phyloP scores from a whole-genome alignment of 2,113 vertebrate genomes.

The Sinocyclocheilus maitianheensis region DNA sequence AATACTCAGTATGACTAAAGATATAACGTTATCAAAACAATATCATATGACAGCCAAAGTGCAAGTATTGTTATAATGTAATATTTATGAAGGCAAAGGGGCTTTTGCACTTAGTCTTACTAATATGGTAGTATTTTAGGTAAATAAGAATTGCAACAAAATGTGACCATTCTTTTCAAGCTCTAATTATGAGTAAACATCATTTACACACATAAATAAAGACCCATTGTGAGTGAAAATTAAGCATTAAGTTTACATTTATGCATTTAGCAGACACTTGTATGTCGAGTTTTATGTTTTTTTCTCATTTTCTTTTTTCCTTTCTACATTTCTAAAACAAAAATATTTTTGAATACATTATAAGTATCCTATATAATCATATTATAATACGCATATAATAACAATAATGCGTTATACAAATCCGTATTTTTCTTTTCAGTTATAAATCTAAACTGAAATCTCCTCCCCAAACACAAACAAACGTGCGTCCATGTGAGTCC shows the following conservation, averaged over 20 bases:
- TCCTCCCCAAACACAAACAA: slow-evolving; percentile 9
- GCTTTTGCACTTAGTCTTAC: not conserved
- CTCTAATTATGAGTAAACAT: not conserved
- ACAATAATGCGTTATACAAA: not conserved
- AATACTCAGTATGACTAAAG: no score
- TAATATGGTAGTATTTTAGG: not conserved
- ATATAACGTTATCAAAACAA: not conserved
- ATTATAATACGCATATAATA: not conserved
- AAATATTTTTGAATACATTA: not conserved
- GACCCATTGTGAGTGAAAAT: not conserved
- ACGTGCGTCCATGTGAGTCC: not conserved
- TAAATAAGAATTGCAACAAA: not conserved
- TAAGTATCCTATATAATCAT: not conserved
- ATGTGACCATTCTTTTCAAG: not conserved
- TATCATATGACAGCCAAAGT: not conserved
- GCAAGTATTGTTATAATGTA: not conserved
- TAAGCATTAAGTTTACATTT: not conserved
- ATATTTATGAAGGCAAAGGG: no score
- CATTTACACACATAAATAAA: not conserved
- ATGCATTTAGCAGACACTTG: no score
- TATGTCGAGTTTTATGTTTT: not conserved
- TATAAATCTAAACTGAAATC: not conserved
- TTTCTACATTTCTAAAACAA: not conserved
- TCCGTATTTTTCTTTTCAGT: not conserved
- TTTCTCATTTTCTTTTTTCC: not conserved